Evolutionary conservation across 2,888 invertebrate genomes (phyloP), one percentile per base, ranked within the genome.

Genomic region (Dryococelus australis): DNA sequence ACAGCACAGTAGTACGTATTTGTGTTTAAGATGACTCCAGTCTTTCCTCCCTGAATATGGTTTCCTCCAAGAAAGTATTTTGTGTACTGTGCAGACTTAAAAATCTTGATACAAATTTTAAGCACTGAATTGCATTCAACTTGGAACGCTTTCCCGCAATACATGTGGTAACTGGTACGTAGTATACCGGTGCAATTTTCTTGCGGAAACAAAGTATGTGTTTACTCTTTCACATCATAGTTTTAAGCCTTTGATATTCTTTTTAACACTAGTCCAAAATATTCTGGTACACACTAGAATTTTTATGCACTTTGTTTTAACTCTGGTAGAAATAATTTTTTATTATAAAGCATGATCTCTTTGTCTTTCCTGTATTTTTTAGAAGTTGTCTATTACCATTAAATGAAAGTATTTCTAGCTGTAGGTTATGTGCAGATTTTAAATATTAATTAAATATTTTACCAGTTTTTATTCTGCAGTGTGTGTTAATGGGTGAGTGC

Each of bases 341-440:
- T 65, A 65, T 16, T 8, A 24, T 65, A 65, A 65, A 65, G 65
- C 65, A 65, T 65, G 65, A 65, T 65, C 65, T 65, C 65, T 65
- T 20, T 65, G 65, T 65, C 65, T 65, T 65, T 65, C 65, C 65
- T 65, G 65, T 65, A 65, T n/a, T 65, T 65, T 65, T 65, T 65
- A 65, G 65, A 16, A 8, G n/a, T 65, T 65, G 65, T 65, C 65
- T 65, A 65, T 65, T 65, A 65, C 65, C 65, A 65, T 65, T 10
- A 65, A 65, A 65, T 65, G n/a, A 65, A 65, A 65, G 65, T 65
- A 65, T 65, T 65, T 65, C n/a, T 65, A 65, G 65, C n/a, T 65
- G 65, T 65, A 65, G 65, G 47, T 47, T 47, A 47, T 47, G 47
- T 47, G 16, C 10, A 47, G 24, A 65, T 65, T 65, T 65, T 65